A percentile compares a stretch with the other conserved stretches of the same genome.
Conservation (phyloP, 2,797 vertebrate species). For the Halcyon badia region DNA sequence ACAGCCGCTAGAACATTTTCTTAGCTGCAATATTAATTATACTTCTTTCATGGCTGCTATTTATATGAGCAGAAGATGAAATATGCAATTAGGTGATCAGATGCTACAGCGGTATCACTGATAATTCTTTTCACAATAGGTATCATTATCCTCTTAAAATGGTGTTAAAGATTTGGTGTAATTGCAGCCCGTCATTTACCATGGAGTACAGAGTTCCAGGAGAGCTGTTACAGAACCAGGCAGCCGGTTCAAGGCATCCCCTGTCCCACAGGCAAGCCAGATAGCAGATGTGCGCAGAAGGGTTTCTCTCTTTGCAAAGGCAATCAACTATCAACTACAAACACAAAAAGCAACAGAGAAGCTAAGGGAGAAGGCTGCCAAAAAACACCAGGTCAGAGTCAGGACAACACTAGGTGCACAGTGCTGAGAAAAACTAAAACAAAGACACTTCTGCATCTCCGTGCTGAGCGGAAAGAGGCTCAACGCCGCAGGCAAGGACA, state of each 20-base stretch:
- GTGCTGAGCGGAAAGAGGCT: neutral
- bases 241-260: rapidly evolving
- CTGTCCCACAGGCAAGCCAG: neutral
- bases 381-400: neutral
- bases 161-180: neutral
- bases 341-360: neutral
- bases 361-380: neutral
- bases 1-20: constrained; percentile 25
- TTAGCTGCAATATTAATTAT: constrained; percentile 54
- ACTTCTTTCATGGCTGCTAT: constrained; percentile 39
- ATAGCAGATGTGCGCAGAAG: neutral
- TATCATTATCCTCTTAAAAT: neutral
- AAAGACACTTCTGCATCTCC: neutral
- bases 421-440: neutral
- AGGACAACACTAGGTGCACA: neutral
- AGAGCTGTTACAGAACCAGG: neutral
- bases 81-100: constrained; percentile 61
- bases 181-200: neutral
- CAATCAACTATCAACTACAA: neutral
- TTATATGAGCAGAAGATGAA: constrained; percentile 49
- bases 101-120: neutral
- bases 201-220: neutral
- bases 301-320: neutral
- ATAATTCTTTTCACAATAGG: neutral
- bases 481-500: neutral